phyloP scores from a whole-genome alignment of 2,797 vertebrate genomes.

The Myotis findleyi region DNA sequence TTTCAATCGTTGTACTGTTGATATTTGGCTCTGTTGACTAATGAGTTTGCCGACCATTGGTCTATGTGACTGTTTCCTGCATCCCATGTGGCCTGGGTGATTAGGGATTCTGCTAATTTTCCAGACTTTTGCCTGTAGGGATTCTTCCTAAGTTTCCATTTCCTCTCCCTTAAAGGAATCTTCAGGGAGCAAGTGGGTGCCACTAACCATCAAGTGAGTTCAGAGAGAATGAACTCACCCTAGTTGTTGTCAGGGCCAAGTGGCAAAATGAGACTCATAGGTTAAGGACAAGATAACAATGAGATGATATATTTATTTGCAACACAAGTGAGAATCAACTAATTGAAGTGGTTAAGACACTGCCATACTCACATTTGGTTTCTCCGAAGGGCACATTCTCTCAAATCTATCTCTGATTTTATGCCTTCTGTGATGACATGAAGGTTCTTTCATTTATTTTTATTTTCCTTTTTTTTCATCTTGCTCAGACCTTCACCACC shows the following conservation, averaged over 20 bases:
- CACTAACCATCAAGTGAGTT: neutral
- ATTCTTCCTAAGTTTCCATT: neutral
- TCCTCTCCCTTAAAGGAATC: neutral
- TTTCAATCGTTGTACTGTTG: too few species aligned
- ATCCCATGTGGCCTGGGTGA: neutral
- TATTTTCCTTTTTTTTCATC: neutral
- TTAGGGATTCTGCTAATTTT: neutral
- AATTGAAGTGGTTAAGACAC: neutral
- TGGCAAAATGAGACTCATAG: neutral
- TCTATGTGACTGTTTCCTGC: neutral
- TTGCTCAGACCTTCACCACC: neutral
- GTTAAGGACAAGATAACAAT: neutral
- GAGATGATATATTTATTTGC: constrained; percentile 4
- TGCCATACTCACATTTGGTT: neutral
- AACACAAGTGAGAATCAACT: neutral
- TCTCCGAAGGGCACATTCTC: neutral
- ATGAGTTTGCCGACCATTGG: too few species aligned
- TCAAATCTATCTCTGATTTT: neutral
- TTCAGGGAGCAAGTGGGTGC: neutral
- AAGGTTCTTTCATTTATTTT: neutral
- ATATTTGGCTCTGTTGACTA: too few species aligned
- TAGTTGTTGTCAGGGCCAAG: neutral
- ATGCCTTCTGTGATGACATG: neutral
- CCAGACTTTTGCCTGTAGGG: neutral
- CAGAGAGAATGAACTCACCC: neutral